Conservation (phyloP, 1,140 invertebrate genomes). For the Armadillidium nasatum region DNA sequence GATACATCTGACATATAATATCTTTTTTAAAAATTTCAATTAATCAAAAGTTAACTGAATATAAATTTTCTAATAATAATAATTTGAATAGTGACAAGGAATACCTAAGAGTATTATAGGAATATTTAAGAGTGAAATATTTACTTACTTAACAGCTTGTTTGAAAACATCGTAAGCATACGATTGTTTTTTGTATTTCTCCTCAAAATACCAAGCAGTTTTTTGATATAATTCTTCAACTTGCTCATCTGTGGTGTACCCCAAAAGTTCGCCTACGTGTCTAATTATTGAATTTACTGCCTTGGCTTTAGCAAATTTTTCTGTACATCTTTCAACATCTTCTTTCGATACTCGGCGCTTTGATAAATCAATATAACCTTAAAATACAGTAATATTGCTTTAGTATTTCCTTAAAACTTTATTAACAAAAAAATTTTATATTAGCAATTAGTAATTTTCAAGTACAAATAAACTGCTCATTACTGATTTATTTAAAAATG, state of each 20-base stretch:
- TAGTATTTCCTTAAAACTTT: no score
- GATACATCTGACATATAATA: no score
- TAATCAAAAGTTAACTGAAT: not conserved
- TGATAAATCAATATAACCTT: constrained; percentile 98
- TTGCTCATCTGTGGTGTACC: constrained; percentile 84
- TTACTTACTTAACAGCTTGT: constrained; percentile 86
- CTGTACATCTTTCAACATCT: constrained; percentile 90
- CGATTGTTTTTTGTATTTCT: constrained; percentile 92
- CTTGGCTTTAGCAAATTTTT: constrained; percentile 97
- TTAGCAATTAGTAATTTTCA: no score
- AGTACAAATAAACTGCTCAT: no score
- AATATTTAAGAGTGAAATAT: constrained; percentile 2
- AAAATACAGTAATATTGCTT: constrained; percentile 5
- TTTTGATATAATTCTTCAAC: constrained; percentile 92
- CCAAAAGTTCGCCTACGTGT: constrained; percentile 91
- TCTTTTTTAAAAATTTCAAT: not conserved
- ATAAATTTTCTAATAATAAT: no score
- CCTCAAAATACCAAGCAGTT: constrained; percentile 99
- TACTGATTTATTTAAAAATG: no score
- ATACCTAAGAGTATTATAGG: no score
- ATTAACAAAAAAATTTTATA: no score
- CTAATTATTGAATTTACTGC: constrained; percentile 96
- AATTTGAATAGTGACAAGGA: no score
- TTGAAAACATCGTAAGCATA: constrained; percentile 98
- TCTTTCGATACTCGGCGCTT: constrained; percentile 97